These are phyloP conservation scores for Steromphala cineraria DNA, from an alignment of 2,888 invertebrate species.

Conservation along the genomic window DNA sequence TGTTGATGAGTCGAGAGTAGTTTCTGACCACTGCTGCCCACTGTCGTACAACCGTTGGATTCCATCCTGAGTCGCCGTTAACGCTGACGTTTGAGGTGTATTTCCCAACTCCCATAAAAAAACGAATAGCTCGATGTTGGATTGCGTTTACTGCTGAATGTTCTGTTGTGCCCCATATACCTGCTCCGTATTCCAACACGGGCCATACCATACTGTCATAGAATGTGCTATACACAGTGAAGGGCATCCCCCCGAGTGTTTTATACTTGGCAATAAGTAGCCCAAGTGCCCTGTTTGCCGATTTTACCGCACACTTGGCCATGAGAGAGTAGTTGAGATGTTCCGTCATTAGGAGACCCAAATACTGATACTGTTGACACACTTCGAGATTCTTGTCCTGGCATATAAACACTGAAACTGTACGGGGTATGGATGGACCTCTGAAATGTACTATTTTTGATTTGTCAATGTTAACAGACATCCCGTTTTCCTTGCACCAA, in stretches of 20 bases:
- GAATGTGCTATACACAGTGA: conserved; percentile 3
- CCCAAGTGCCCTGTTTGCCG: conserved; percentile 15
- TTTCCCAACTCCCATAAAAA: background rate
- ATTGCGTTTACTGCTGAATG: conserved; percentile 6
- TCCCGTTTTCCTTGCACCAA: background rate
- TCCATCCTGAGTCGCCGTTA: conserved; percentile 14
- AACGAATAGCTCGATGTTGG: conserved; percentile 10
- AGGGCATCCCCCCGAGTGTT: conserved; percentile 2
- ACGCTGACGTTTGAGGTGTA: background rate
- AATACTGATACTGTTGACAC: background rate
- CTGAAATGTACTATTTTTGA: background rate
- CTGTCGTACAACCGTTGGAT: background rate
- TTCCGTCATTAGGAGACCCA: conserved; percentile 18
- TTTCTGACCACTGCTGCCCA: too few relatives aligned
- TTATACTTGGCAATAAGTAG: conserved; percentile 21
- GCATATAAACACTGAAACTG: background rate
- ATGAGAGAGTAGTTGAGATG: conserved; percentile 18
- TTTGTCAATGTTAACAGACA: background rate
- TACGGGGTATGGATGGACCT: background rate
- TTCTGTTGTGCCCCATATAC: conserved; percentile 20
- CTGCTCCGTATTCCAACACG: conserved; percentile 12
- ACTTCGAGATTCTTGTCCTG: background rate
- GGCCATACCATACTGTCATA: conserved; percentile 17
- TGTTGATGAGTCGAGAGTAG: too few relatives aligned
- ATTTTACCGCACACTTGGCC: conserved; percentile 3